Conservation (phyloP, 2,888 invertebrate genomes). For the Exocentrus adspersus region DNA sequence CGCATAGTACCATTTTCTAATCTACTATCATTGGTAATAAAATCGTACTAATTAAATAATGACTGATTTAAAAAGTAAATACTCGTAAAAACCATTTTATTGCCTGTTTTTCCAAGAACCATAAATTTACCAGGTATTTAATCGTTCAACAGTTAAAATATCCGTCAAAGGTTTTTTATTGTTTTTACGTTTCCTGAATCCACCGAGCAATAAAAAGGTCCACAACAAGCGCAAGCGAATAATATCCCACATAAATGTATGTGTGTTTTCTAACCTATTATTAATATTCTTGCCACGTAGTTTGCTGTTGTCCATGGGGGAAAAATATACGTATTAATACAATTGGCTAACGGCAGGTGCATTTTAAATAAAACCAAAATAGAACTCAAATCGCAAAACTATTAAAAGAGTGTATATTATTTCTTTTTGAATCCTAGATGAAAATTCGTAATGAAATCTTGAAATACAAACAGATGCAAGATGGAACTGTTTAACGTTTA, state of each 20-base stretch:
- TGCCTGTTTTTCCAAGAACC: no score
- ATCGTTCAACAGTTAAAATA: no score
- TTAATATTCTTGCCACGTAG: slow-evolving; percentile 80
- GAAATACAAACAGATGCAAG: not conserved
- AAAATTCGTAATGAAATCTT: not conserved
- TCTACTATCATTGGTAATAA: no score
- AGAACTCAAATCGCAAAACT: slow-evolving; percentile 30
- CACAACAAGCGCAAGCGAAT: slow-evolving; percentile 23
- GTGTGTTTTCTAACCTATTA: slow-evolving; percentile 76
- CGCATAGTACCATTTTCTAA: no score
- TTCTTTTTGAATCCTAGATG: not conserved
- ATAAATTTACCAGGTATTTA: no score
- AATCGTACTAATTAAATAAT: no score
- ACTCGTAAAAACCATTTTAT: slow-evolving; percentile 25
- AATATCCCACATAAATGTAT: slow-evolving; percentile 57
- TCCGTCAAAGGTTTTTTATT: no score
- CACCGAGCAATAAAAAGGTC: slow-evolving; percentile 38
- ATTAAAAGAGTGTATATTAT: slow-evolving; percentile 21
- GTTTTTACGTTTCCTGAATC: no score
- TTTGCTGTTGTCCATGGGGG: slow-evolving; percentile 71
- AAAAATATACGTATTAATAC: slow-evolving; percentile 51
- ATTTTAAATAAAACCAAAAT: slow-evolving; percentile 45
- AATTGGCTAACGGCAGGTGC: slow-evolving; percentile 50
- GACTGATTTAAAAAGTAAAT: slow-evolving; percentile 10
- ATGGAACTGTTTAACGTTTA: not conserved